These are phyloP conservation scores for Ophiothrix spiculata DNA, from an alignment of 35 echinoderm and acorn worm genomes.

Conservation along the genomic window DNA sequence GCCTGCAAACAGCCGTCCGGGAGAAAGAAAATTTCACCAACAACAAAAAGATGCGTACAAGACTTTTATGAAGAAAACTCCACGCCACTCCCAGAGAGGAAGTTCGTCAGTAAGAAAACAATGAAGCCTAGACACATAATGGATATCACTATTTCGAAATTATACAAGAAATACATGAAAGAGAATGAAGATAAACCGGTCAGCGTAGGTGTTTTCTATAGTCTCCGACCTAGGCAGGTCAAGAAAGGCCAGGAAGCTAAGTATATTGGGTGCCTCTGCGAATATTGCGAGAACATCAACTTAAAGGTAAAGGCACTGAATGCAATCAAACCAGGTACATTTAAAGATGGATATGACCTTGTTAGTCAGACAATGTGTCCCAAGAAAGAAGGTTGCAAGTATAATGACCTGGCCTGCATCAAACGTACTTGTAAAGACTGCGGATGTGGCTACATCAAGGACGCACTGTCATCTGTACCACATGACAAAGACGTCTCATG, in stretches of 20 bases:
- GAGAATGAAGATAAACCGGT: slow-evolving; percentile 49
- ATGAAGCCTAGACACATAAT: slow-evolving; percentile 47
- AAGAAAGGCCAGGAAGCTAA: slow-evolving; percentile 38
- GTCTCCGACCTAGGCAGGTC: slow-evolving; percentile 57
- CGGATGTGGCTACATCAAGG: not conserved
- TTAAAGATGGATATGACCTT: slow-evolving; percentile 39
- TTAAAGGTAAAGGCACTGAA: slow-evolving; percentile 43
- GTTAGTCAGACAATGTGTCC: slow-evolving; percentile 28
- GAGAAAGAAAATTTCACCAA: not conserved
- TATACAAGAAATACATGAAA: slow-evolving; percentile 46
- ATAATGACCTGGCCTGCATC: not conserved
- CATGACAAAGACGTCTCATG: not conserved
- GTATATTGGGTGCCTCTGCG: slow-evolving; percentile 57
- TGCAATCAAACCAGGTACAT: slow-evolving; percentile 3
- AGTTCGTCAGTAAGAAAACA: slow-evolving; percentile 53
- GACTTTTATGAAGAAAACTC: slow-evolving; percentile 43
- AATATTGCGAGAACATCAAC: slow-evolving; percentile 60
- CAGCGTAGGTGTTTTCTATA: slow-evolving; percentile 50
- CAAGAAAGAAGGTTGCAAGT: not conserved
- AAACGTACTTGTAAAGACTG: not conserved
- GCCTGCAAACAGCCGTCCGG: not conserved
- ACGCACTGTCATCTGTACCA: not conserved
- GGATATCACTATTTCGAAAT: slow-evolving; percentile 46
- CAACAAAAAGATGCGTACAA: not conserved
- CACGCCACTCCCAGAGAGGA: slow-evolving; percentile 50